A percentile compares a stretch with the other conserved stretches of the same genome.
These are phyloP conservation scores for Paedocypris sp. DNA, from an alignment of 2,113 vertebrate genomes.

Conservation along the genomic window DNA sequence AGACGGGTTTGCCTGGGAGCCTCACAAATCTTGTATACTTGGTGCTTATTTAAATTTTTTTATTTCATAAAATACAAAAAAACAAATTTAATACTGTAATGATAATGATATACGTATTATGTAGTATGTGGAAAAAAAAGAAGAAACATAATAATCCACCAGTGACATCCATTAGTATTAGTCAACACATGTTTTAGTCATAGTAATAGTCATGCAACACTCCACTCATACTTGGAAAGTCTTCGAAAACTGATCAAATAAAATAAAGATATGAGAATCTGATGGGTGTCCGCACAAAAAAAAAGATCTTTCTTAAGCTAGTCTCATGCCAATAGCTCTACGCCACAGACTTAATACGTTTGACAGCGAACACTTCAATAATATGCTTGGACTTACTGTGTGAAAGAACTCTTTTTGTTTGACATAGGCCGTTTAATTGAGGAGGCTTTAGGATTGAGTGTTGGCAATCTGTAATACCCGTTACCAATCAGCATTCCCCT, in stretches of 20 bases:
- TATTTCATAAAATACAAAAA: too few relatives aligned
- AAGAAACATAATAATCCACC: too few relatives aligned
- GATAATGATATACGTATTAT: too few relatives aligned
- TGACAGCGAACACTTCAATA: constrained; percentile 1
- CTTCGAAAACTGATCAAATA: neutral
- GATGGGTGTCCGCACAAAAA: neutral
- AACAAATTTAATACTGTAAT: too few relatives aligned
- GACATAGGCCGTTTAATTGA: constrained; percentile 7
- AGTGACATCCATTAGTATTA: too few relatives aligned
- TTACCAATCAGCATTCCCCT: neutral
- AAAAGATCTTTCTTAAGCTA: neutral
- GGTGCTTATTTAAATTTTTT: too few relatives aligned
- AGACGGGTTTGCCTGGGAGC: too few relatives aligned
- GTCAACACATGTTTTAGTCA: too few relatives aligned
- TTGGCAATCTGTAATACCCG: neutral
- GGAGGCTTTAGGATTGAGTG: neutral
- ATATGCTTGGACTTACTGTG: neutral
- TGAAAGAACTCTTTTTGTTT: constrained; percentile 1
- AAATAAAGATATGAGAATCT: neutral
- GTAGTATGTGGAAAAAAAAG: too few relatives aligned
- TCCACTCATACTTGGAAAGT: neutral
- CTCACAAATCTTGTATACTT: too few relatives aligned
- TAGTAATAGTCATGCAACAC: too few relatives aligned
- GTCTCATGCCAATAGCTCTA: neutral
- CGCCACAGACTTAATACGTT: neutral